Percentiles rank a stretch among this genome's conserved stretches.
Evolutionary conservation across 53 echinoderm and acorn worm genomes (phyloP).

Genomic region (Mesocentrotus franciscanus): DNA sequence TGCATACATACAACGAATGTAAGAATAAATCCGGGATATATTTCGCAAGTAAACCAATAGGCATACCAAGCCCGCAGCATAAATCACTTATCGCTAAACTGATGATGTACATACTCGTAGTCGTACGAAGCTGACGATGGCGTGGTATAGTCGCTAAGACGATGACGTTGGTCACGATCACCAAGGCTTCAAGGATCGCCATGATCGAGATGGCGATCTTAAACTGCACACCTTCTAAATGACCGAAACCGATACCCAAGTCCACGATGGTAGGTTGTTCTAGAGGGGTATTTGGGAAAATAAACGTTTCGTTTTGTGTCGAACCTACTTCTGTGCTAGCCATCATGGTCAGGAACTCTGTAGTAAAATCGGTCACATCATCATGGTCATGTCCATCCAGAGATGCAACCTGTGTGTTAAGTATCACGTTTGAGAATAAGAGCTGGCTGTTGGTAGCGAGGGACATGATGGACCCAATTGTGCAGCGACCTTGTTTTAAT

Average conservation of each 20-base stretch:
- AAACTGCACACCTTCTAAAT: constrained; percentile 54
- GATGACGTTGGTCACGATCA: constrained; percentile 52
- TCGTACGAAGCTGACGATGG: constrained; percentile 61
- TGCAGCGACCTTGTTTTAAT: not conserved
- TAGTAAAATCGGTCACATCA: not conserved
- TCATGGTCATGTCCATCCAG: not conserved
- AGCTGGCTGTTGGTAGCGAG: not conserved
- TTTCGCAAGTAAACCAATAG: constrained; percentile 64
- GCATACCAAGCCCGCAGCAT: constrained; percentile 55
- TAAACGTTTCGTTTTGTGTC: not conserved
- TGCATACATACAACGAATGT: constrained; percentile 58
- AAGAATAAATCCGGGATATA: constrained; percentile 68
- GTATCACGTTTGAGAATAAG: not conserved
- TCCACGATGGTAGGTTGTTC: constrained; percentile 50
- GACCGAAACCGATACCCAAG: constrained; percentile 65
- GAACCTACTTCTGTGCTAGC: not conserved
- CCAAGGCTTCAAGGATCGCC: constrained; percentile 51
- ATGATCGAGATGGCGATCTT: constrained; percentile 52
- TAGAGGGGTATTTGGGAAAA: not conserved
- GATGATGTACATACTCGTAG: constrained; percentile 60
- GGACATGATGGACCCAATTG: not conserved
- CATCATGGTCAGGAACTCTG: not conserved
- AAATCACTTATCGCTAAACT: constrained; percentile 68
- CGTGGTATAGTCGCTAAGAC: constrained; percentile 54
- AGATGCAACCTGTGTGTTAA: not conserved